Conservation (phyloP, 2,797 vertebrate genomes). For the Bradypus variegatus region DNA sequence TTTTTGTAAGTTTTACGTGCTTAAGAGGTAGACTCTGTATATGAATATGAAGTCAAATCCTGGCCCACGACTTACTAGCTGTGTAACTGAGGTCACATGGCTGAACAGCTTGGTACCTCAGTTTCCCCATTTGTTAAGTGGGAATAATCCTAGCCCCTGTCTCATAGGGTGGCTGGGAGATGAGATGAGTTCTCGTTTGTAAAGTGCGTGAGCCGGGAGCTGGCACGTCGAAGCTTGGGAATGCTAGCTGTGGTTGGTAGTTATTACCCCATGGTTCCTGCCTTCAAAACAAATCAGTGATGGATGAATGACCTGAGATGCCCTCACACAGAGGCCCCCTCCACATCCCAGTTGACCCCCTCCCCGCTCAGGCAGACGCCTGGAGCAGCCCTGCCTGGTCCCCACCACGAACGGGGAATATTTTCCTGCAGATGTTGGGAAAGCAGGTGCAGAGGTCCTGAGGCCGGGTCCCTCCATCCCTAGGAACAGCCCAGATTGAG, state of each 20-base stretch:
- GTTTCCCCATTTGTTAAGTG: neutral
- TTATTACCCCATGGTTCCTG: neutral
- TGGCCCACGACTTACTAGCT: neutral
- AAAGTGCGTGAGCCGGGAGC: neutral
- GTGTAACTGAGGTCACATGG: neutral
- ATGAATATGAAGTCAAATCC: neutral
- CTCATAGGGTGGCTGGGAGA: neutral
- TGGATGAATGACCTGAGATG: neutral
- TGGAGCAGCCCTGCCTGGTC: neutral
- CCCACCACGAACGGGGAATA: neutral
- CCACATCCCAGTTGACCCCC: neutral
- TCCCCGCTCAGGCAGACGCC: neutral
- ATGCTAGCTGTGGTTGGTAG: neutral
- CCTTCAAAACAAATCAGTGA: neutral
- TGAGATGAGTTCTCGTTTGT: neutral
- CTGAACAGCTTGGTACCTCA: neutral
- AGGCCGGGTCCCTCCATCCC: neutral
- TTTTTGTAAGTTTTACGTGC: neutral
- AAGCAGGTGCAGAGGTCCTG: neutral
- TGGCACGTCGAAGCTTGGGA: no score
- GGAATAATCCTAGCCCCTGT: neutral
- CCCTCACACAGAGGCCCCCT: neutral
- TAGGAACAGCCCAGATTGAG: neutral
- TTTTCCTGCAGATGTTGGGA: neutral
- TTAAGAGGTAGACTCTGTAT: neutral